Conservation (phyloP, 2,113 vertebrate species). For the Acinonyx jubatus region DNA sequence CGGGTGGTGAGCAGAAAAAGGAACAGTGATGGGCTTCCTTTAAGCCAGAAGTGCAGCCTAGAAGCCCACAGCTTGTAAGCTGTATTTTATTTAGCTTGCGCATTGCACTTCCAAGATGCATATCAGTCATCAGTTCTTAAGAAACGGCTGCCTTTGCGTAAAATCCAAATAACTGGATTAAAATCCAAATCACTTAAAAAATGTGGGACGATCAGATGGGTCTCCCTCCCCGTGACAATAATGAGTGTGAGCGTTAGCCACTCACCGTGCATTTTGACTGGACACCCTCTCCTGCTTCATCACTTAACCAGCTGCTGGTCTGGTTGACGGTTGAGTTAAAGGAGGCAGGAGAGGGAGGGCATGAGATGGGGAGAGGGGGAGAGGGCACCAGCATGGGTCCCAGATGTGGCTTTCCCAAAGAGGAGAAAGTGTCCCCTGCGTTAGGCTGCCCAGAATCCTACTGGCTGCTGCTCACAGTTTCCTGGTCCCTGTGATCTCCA, state of each 20-base stretch:
- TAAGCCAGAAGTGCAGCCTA: neutral
- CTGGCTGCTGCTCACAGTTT: neutral
- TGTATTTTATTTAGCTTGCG: neutral
- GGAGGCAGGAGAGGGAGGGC: neutral
- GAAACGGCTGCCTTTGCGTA: neutral
- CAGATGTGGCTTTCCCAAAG: neutral
- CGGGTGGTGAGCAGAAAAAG: neutral
- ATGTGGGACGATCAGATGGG: neutral
- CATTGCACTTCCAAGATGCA: neutral
- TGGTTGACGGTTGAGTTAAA: neutral
- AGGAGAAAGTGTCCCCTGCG: neutral
- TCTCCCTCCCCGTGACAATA: too few species aligned
- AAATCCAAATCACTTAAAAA: neutral
- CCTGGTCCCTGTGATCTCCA: neutral
- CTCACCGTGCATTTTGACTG: neutral
- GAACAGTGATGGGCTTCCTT: neutral
- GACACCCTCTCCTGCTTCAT: neutral
- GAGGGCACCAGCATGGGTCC: neutral
- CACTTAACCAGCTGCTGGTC: neutral
- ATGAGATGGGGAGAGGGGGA: fast-evolving
- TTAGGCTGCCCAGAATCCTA: neutral
- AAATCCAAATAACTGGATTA: neutral
- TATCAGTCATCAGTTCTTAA: neutral
- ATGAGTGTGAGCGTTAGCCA: neutral
- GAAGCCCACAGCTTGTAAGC: too few species aligned